A percentile compares a stretch with the other conserved stretches of the same genome.
These are phyloP conservation scores for Scolopax bukidnonensis DNA, from an alignment of 2,797 vertebrate species.

Conservation along the genomic window DNA sequence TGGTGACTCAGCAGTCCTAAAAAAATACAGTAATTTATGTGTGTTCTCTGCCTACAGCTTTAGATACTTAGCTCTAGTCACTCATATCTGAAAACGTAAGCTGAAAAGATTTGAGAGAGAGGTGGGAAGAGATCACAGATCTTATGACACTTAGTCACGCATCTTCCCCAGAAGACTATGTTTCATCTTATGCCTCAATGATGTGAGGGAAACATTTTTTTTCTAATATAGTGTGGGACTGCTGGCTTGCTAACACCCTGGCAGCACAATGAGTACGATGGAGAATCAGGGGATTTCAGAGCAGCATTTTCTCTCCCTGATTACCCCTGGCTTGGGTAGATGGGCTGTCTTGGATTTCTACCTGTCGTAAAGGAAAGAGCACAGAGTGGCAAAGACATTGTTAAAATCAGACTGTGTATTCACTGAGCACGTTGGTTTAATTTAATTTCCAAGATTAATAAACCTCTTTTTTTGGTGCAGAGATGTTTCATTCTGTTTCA, in stretches of 20 bases:
- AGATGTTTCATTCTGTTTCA: neutral
- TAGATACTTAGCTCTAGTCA: neutral
- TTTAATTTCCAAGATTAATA: neutral
- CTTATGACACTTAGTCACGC: neutral
- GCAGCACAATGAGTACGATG: fast-evolving
- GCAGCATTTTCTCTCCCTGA: neutral
- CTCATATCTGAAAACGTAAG: neutral
- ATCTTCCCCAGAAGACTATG: neutral
- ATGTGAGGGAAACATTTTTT: neutral
- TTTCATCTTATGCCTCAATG: neutral
- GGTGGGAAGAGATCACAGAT: neutral
- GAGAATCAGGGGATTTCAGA: neutral
- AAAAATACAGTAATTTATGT: neutral
- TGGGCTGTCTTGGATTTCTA: neutral
- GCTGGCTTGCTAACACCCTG: neutral
- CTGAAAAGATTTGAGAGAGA: neutral
- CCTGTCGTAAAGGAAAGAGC: neutral
- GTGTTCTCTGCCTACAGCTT: neutral
- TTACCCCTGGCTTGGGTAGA: neutral
- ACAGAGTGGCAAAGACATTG: neutral
- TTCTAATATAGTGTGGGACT: neutral
- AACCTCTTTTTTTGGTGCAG: neutral
- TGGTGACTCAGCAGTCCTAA: neutral
- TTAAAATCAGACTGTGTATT: neutral
- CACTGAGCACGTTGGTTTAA: neutral